Conservation (phyloP, 2,888 invertebrate genomes). For the Tiliacea citrago region DNA sequence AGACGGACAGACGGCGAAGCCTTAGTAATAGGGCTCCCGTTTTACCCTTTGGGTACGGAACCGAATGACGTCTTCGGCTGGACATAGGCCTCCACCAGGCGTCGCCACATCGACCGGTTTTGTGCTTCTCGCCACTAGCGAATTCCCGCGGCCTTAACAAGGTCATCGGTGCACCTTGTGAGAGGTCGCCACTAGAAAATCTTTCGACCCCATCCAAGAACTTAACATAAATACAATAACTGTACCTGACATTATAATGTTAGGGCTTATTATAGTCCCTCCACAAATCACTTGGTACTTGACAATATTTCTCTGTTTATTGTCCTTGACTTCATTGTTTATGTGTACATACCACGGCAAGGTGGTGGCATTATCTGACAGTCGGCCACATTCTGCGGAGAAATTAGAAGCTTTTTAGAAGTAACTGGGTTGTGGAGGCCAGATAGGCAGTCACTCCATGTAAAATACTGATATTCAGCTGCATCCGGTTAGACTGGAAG, state of each 20-base stretch:
- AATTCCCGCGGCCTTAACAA: neutral
- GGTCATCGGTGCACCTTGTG: neutral
- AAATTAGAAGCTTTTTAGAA: neutral
- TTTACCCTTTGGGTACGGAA: too few relatives aligned
- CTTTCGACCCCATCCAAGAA: neutral
- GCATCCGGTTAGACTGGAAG: too few relatives aligned
- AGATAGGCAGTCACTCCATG: too few relatives aligned
- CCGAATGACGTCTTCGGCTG: neutral
- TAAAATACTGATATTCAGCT: too few relatives aligned
- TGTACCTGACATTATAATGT: constrained; percentile 43
- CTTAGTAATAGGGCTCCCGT: too few relatives aligned
- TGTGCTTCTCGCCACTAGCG: neutral
- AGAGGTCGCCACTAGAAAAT: neutral
- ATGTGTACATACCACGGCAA: constrained; percentile 44
- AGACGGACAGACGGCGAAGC: too few relatives aligned
- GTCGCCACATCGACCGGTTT: neutral
- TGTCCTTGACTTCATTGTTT: neutral
- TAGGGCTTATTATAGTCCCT: constrained; percentile 34
- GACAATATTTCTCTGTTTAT: rapidly evolving
- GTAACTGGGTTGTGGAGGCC: too few relatives aligned
- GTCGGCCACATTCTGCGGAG: constrained; percentile 44
- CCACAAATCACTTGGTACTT: constrained; percentile 9
- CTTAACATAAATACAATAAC: too few relatives aligned
- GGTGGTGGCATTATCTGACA: constrained; percentile 5
- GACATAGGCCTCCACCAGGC: neutral